Evolutionary conservation across 2,113 vertebrate genomes (phyloP), one percentile per base, ranked within the genome.

Genomic region (Ophiodon elongatus): DNA sequence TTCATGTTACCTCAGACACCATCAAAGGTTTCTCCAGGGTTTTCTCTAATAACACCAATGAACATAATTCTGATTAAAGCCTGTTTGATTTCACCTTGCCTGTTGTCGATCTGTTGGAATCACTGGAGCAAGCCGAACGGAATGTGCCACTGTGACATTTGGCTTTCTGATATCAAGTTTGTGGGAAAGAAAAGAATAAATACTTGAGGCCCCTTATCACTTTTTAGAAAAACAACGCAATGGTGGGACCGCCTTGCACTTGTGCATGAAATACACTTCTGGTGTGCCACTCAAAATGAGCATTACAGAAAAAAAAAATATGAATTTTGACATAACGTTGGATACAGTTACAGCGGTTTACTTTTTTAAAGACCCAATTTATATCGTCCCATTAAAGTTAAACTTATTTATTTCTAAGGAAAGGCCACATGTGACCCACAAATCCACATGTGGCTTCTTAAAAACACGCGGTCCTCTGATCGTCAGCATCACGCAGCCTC

Each of bases 81-180:
- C 43, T 1, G 33, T 50, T 62, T 29, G 9, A 31, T 63, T 87
- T 72, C 70, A 54, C 57, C 39, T 59, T 23, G 11, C 27, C 3
- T 41, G 72, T 66, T 65, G 57, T 29, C 19, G 23, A 43, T 57
- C n/a, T 76, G 19, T 41, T 63, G 14, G 41, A 45, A 33, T 14
- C 37, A 7, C 39, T 54, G 27, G 45, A 29, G 43, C 25, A 71
- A 78, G 3, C 57, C 29, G 27, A 80, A 35, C 65, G 39, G 79
- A 90, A 85, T 81, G 60, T 78, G 2, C 13, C 8, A 5, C 25
- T 41, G 37, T 62, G 64, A 56, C 57, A 29, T 84, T 85, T 77
- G 37, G 25, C 25, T 89, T 89, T 62, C n/a, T 78, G 68, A 84
- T 77, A 85, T 27, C 1, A 1, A 47, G n/a, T 50, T 60, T 76